Conservation (phyloP, 1,140 invertebrate genomes). For the Babylonia areolata region DNA sequence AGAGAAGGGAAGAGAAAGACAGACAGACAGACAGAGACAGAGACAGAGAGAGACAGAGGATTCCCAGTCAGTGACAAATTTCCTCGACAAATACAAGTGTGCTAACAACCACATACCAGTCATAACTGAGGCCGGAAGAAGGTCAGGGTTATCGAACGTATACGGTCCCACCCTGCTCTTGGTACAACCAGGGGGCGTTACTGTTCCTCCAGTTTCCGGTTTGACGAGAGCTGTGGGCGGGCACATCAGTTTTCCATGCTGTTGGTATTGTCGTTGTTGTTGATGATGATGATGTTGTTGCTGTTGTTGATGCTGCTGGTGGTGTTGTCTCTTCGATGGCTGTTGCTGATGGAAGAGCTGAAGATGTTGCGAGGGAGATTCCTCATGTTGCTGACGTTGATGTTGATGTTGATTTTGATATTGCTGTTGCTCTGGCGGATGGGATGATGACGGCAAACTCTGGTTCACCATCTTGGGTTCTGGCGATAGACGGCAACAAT, state of each 20-base stretch:
- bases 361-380: not conserved
- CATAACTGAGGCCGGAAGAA: not conserved
- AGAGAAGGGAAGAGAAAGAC: not conserved
- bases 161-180: conserved; percentile 30
- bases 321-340: not conserved
- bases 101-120: not conserved
- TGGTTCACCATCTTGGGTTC: not conserved
- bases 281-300: too few species aligned
- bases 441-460: not conserved
- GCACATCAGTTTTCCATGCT: not conserved
- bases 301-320: too few species aligned
- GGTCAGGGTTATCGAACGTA: not conserved
- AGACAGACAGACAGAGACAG: not conserved
- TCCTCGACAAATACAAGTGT: too few species aligned
- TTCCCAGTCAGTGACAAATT: too few species aligned
- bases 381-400: not conserved
- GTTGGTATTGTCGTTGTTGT: conserved; percentile 11
- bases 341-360: not conserved
- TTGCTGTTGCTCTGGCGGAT: not conserved
- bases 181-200: not conserved
- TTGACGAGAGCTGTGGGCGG: conserved; percentile 22
- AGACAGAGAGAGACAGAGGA: not conserved
- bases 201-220: not conserved
- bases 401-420: not conserved
- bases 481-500: not conserved